phyloP scores from a whole-genome alignment of 2,113 vertebrate species.

The Hiodon alosoides region DNA sequence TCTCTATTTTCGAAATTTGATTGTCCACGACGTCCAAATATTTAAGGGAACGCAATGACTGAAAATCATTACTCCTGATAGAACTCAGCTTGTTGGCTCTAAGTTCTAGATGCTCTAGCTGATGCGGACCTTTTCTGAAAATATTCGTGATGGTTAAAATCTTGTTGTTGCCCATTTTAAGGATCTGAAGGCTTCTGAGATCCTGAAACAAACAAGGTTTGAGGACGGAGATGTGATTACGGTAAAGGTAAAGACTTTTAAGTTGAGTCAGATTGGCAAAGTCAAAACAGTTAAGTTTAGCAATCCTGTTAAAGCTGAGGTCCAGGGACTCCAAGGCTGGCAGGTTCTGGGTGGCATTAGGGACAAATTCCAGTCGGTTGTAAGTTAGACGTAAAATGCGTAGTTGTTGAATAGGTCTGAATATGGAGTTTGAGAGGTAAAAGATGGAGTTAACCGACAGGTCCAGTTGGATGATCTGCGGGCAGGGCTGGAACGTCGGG shows the following conservation, averaged over 20 bases:
- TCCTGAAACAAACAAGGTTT: constrained; percentile 45
- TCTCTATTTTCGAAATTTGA: constrained; percentile 37
- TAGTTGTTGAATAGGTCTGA: constrained; percentile 33
- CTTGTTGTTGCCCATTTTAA: constrained; percentile 47
- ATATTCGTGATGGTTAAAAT: constrained; percentile 36
- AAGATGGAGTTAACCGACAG: constrained; percentile 37
- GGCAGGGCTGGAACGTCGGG: constrained; percentile 42
- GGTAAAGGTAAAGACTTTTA: constrained; percentile 39
- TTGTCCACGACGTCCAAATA: constrained; percentile 49
- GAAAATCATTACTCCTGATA: constrained; percentile 26
- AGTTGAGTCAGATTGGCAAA: constrained; percentile 49
- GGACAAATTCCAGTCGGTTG: constrained; percentile 45
- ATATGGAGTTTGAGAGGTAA: constrained; percentile 17
- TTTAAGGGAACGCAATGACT: constrained; percentile 34
- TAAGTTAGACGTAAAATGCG: constrained; percentile 33
- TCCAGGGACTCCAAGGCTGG: constrained; percentile 44
- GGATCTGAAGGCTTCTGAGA: constrained; percentile 38
- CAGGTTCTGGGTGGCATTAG: constrained; percentile 32
- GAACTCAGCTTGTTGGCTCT: constrained; percentile 44
- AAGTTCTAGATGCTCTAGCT: constrained; percentile 42
- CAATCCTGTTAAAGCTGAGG: constrained; percentile 54
- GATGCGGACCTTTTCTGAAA: constrained; percentile 43
- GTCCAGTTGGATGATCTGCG: constrained; percentile 44
- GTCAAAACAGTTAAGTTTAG: constrained; percentile 36
- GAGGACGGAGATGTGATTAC: constrained; percentile 46